Evolutionary conservation across 2,797 vertebrate species (phyloP).

Genomic region (Artibeus lituratus): DNA sequence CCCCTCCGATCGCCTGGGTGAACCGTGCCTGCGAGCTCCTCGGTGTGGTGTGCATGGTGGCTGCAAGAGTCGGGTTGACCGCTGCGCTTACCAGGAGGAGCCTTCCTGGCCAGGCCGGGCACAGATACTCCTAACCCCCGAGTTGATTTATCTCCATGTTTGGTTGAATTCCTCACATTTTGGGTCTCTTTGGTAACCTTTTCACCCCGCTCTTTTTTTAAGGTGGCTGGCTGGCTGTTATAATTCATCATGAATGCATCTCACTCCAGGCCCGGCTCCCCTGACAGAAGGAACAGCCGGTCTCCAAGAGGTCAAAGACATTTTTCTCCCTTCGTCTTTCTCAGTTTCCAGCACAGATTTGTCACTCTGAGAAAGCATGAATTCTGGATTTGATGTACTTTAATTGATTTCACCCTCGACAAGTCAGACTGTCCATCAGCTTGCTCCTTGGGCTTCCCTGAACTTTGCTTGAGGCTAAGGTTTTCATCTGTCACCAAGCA

Average conservation of each 20-base stretch:
- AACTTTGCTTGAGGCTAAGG: conserved; percentile 71
- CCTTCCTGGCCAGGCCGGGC: conserved; percentile 59
- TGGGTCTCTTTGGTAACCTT: conserved; percentile 84
- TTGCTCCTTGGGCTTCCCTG: conserved; percentile 69
- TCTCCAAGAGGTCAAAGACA: conserved; percentile 85
- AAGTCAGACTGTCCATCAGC: conserved; percentile 87
- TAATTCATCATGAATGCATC: conserved; percentile 86
- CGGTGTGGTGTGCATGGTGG: conserved; percentile 12
- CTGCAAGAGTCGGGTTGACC: conserved; percentile 56
- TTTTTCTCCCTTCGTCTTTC: conserved; percentile 85
- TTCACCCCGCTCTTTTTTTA: conserved; percentile 83
- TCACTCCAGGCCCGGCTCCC: conserved; percentile 80
- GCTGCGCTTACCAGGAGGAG: conserved; percentile 70
- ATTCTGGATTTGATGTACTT: conserved; percentile 96
- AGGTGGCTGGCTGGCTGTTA: conserved; percentile 85
- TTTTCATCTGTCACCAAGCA: conserved; percentile 77
- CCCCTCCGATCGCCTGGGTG: neutral
- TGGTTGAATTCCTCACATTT: conserved; percentile 85
- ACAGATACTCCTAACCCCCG: conserved; percentile 52
- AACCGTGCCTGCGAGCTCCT: neutral
- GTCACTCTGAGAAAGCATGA: conserved; percentile 94
- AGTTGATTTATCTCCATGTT: conserved; percentile 86
- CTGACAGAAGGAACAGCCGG: conserved; percentile 85
- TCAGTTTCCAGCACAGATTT: conserved; percentile 90
- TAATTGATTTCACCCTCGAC: conserved; percentile 94